Percentiles rank a stretch among this genome's conserved stretches.
Conservation (phyloP, 2,797 vertebrate genomes). For the Myripristis murdjan region DNA sequence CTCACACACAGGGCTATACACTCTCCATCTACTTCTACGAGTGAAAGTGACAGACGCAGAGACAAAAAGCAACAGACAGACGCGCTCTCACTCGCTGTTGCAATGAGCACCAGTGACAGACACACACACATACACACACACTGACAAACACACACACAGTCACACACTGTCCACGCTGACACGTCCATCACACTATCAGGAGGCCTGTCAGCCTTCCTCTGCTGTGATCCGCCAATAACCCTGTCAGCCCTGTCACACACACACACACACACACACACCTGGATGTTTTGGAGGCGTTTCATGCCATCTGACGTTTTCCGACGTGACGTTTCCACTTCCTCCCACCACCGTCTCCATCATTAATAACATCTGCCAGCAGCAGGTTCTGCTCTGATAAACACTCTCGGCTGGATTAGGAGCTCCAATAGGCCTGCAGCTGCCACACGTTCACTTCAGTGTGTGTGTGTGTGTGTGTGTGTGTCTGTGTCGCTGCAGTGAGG, state of each 20-base stretch:
- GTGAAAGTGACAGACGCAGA: slow-evolving; percentile 1
- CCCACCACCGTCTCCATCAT: slow-evolving; percentile 48
- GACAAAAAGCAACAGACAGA: background rate
- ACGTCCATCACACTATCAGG: slow-evolving; percentile 33
- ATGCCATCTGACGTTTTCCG: slow-evolving; percentile 16
- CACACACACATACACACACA: slow-evolving; percentile 21
- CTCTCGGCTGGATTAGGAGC: slow-evolving; percentile 59
- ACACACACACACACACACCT: slow-evolving; percentile 40
- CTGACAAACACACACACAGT: no score
- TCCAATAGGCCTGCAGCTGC: slow-evolving; percentile 55
- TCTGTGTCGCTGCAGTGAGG: no score
- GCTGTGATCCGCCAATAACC: slow-evolving; percentile 43
- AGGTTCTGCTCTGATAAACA: slow-evolving; percentile 72
- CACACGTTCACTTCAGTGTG: slow-evolving; percentile 29
- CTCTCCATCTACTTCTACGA: background rate
- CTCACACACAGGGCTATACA: slow-evolving; percentile 3
- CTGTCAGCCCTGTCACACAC: slow-evolving; percentile 11
- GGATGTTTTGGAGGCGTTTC: slow-evolving; percentile 10
- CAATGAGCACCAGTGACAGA: background rate
- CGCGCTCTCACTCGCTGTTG: slow-evolving; percentile 6
- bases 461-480: slow-evolving; percentile 27
- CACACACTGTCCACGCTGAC: slow-evolving; percentile 7
- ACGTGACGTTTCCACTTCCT: slow-evolving; percentile 43
- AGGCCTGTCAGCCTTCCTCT: slow-evolving; percentile 27
- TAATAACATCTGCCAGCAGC: slow-evolving; percentile 67